Percentiles rank a stretch among this genome's conserved stretches.
Evolutionary conservation across 1,140 invertebrate genomes (phyloP).

Genomic region (Drosophila yakuba): DNA sequence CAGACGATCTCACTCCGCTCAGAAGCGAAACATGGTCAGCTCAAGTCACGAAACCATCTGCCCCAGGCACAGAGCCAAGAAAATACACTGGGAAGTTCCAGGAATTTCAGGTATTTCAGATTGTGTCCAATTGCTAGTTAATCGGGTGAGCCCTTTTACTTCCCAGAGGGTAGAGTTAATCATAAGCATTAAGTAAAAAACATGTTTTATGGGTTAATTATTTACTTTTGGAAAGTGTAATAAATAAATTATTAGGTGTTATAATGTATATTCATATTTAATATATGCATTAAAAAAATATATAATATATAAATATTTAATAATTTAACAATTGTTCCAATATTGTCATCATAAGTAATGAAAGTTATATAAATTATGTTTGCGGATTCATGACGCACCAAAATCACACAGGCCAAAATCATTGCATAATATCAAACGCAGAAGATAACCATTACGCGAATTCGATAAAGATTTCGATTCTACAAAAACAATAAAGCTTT

Average conservation of each 20-base stretch:
- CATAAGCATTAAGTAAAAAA: no score
- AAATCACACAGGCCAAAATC: background rate
- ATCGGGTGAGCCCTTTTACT: background rate
- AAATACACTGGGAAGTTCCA: constrained; percentile 32
- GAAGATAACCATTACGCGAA: constrained; percentile 9
- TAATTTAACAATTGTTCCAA: no score
- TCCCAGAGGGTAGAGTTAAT: no score
- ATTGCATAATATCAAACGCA: constrained; percentile 8
- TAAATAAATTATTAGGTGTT: no score
- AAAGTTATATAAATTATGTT: background rate
- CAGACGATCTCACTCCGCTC: constrained; percentile 10
- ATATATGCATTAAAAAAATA: no score
- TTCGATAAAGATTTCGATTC: constrained; percentile 7
- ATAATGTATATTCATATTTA: no score
- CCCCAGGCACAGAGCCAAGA: constrained; percentile 5
- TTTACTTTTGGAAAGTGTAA: no score
- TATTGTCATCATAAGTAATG: background rate
- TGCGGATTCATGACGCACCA: background rate
- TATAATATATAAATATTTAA: no score
- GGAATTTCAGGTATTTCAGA: background rate
- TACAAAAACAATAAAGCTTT: constrained; percentile 2
- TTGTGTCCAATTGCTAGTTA: background rate
- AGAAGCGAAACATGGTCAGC: constrained; percentile 53
- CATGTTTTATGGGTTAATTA: no score
- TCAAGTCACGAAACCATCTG: constrained; percentile 51